Evolutionary conservation across 2,888 invertebrate genomes (phyloP).

Genomic region (Chaitophorus viminalis): DNA sequence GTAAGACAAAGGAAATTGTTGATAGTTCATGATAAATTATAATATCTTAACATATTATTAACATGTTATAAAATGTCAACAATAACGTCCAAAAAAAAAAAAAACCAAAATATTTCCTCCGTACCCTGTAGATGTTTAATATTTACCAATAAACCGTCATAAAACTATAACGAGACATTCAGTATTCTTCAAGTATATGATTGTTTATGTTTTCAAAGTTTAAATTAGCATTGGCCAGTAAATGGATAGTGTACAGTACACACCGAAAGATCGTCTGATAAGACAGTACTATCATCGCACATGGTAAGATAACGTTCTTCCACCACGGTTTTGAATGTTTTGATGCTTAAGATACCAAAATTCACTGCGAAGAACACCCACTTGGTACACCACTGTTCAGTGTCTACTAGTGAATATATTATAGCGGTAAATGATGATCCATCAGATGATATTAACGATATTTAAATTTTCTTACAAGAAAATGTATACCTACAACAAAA

Average conservation of each 20-base stretch:
- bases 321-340: no score
- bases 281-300: neutral
- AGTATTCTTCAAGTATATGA: neutral
- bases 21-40: constrained; percentile 6
- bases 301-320: no score
- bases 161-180: neutral
- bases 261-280: neutral
- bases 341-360: no score
- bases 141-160: neutral
- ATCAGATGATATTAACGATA: no score
- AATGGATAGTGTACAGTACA: neutral
- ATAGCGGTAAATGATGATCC: no score
- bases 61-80: neutral
- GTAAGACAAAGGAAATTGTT: constrained; percentile 21
- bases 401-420: no score
- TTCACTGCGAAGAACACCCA: no score
- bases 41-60: neutral
- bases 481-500: no score
- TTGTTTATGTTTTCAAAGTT: neutral
- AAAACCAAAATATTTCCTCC: neutral
- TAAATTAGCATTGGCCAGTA: neutral
- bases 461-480: no score
- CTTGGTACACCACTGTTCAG: no score
- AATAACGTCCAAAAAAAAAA: neutral
- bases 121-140: neutral